phyloP scores from a whole-genome alignment of 2,888 invertebrate genomes.

The Lamproptera curius region DNA sequence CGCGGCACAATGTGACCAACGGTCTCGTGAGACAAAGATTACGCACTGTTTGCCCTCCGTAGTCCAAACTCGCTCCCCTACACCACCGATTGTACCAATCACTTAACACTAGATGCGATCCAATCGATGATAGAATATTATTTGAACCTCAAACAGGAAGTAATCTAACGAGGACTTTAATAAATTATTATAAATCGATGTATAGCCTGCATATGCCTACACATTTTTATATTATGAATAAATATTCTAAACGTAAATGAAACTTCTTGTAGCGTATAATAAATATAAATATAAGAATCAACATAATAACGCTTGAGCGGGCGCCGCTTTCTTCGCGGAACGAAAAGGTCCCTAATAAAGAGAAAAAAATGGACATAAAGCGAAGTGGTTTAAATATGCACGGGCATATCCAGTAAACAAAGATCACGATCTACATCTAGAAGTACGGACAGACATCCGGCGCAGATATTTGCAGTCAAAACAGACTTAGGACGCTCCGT shows the following conservation, averaged over 20 bases:
- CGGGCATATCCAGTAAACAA: slow-evolving; percentile 25
- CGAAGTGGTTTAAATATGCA: slow-evolving; percentile 7
- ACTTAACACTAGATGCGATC: slow-evolving; percentile 18
- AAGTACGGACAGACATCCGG: slow-evolving; percentile 48
- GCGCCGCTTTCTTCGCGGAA: neutral
- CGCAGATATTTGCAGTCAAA: slow-evolving; percentile 74
- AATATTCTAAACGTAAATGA: no score
- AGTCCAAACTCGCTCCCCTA: slow-evolving; percentile 33
- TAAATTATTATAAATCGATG: no score
- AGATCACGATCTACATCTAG: slow-evolving; percentile 25
- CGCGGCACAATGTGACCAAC: slow-evolving; percentile 52
- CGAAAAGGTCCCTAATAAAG: neutral
- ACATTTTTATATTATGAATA: no score
- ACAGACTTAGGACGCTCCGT: slow-evolving; percentile 60
- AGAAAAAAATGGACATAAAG: neutral
- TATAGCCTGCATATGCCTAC: no score
- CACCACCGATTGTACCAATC: slow-evolving; percentile 40
- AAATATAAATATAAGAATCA: no score
- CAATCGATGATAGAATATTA: no score
- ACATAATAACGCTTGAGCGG: no score
- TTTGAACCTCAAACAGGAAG: neutral
- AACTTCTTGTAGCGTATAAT: no score
- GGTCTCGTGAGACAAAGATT: slow-evolving; percentile 63
- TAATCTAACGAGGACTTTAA: neutral
- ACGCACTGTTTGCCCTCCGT: slow-evolving; percentile 49